Conservation (phyloP, 2,113 vertebrate species). For the Engystomops pustulosus region DNA sequence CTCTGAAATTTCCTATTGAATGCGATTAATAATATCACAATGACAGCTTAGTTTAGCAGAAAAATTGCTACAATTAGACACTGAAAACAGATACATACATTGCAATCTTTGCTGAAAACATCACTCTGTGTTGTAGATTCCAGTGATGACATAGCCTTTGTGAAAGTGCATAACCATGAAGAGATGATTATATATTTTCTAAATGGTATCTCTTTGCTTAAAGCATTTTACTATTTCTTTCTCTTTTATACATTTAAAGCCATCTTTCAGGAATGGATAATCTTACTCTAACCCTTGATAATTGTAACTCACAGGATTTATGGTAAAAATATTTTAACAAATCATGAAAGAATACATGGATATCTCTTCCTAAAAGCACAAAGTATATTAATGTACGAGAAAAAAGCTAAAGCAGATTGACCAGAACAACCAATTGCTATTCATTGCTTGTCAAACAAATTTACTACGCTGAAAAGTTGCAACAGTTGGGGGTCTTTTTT, state of each 20-base stretch:
- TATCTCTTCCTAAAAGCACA: neutral
- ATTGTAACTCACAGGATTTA: neutral
- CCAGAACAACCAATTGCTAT: neutral
- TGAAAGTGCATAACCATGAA: conserved; percentile 24
- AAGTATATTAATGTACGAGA: neutral
- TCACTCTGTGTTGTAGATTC: neutral
- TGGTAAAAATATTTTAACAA: conserved; percentile 2
- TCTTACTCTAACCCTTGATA: neutral
- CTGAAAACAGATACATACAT: conserved; percentile 10
- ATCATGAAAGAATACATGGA: neutral
- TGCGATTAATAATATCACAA: neutral
- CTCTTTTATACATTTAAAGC: neutral
- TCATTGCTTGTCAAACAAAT: neutral
- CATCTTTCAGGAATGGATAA: neutral
- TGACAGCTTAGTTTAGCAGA: neutral
- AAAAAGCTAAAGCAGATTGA: neutral
- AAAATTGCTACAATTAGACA: conserved; percentile 14
- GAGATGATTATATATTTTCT: conserved; percentile 10
- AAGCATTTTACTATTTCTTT: neutral
- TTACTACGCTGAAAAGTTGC: too few relatives aligned
- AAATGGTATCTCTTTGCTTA: neutral
- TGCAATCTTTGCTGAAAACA: conserved; percentile 1
- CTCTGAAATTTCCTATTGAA: neutral
- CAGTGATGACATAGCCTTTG: neutral
- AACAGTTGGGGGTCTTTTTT: too few relatives aligned